A percentile compares a stretch with the other conserved stretches of the same genome.
phyloP scores from a whole-genome alignment of 2,113 vertebrate genomes.

The Entelurus aequoreus region DNA sequence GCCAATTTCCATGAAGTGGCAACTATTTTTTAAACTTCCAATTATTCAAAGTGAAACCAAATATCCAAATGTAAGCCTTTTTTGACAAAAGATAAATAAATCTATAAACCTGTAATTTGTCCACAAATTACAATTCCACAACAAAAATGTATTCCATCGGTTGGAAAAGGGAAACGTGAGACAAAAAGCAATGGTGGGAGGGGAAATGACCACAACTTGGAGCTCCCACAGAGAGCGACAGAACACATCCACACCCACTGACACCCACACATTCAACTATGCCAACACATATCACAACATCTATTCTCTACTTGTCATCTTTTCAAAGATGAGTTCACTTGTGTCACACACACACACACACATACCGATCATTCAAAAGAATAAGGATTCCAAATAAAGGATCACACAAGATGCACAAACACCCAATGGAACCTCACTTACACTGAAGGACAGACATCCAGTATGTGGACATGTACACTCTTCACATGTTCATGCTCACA shows the following conservation, averaged over 20 bases:
- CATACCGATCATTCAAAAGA: slow-evolving; percentile 7
- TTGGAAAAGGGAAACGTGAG: slow-evolving; percentile 23
- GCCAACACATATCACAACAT: slow-evolving; percentile 17
- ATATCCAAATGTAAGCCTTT: slow-evolving; percentile 2
- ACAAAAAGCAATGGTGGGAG: slow-evolving; percentile 15
- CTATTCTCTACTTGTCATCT: background rate
- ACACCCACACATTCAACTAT: slow-evolving; percentile 14
- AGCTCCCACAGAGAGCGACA: slow-evolving; percentile 40
- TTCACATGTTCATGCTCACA: slow-evolving; percentile 18
- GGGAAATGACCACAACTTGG: slow-evolving; percentile 39
- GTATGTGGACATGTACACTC: slow-evolving; percentile 3
- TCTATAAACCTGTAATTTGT: slow-evolving; percentile 14
- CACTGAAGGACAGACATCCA: slow-evolving; percentile 7
- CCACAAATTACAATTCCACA: slow-evolving; percentile 29
- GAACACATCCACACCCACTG: slow-evolving; percentile 10
- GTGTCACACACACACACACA: background rate
- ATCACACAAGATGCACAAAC: background rate
- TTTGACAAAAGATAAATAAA: slow-evolving; percentile 1
- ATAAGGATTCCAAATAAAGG: background rate
- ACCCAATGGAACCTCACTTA: background rate
- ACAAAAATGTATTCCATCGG: slow-evolving; percentile 17
- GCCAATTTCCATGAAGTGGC: slow-evolving; percentile 1
- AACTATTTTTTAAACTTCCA: slow-evolving; percentile 1
- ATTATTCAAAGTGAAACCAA: background rate
- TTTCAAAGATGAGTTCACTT: slow-evolving; percentile 18